Conservation (phyloP, 1,140 invertebrate species). For the Trypoxylus dichotomus region DNA sequence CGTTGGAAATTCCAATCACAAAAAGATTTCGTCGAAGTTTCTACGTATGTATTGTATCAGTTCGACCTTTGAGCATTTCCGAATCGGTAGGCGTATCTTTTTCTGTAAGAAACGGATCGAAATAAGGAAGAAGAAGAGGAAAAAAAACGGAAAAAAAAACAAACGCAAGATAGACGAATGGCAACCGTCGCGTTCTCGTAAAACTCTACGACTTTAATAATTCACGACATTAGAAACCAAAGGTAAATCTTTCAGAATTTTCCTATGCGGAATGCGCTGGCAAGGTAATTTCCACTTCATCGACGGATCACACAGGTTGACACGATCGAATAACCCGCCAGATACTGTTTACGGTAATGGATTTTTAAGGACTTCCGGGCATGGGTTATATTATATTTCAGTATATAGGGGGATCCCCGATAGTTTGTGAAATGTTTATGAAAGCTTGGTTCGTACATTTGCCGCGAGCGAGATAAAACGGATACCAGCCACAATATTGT, state of each 20-base stretch:
- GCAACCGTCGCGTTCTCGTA: not conserved
- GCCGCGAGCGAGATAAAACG: not conserved
- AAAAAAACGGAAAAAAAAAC: not conserved
- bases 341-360: conserved; percentile 6
- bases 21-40: not conserved
- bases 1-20: not conserved
- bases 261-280: not conserved
- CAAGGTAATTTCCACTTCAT: not conserved
- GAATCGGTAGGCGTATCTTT: not conserved
- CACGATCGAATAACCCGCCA: not conserved
- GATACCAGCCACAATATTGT: not conserved
- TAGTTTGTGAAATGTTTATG: conserved; percentile 7
- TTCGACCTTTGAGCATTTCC: not conserved
- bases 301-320: not conserved
- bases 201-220: not conserved
- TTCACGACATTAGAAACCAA: conserved; percentile 6
- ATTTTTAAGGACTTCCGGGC: conserved; percentile 5
- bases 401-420: not conserved
- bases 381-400: not conserved
- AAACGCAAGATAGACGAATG: not conserved
- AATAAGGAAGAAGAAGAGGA: not conserved
- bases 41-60: not conserved
- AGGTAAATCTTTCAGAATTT: not conserved
- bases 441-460: not conserved
- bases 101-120: not conserved